Evolutionary conservation across 2,113 vertebrate species (phyloP).

Genomic region (Pachypanchax playfairii): DNA sequence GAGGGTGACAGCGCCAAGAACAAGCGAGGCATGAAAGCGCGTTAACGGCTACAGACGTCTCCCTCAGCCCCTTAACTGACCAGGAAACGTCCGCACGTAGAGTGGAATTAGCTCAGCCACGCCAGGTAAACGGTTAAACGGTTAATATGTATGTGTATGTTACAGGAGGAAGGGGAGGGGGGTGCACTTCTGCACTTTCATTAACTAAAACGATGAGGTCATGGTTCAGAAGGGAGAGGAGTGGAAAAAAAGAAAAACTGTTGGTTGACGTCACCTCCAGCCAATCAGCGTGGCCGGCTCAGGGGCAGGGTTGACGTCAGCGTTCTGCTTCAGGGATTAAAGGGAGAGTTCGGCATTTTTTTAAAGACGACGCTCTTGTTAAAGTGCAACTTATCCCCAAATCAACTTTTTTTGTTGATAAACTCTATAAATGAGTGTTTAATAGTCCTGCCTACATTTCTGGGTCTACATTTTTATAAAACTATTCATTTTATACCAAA

Average conservation of each 20-base stretch:
- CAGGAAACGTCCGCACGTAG: constrained; percentile 19
- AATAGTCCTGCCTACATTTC: too few relatives aligned
- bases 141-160: constrained; percentile 15
- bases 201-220: constrained; percentile 89
- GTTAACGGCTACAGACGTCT: constrained; percentile 7
- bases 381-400: too few relatives aligned
- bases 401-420: too few relatives aligned
- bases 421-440: too few relatives aligned
- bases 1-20: constrained; percentile 63
- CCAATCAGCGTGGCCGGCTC: constrained; percentile 86
- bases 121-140: constrained; percentile 42
- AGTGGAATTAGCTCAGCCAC: constrained; percentile 48
- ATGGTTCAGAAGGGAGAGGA: constrained; percentile 74
- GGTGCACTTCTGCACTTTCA: constrained; percentile 83
- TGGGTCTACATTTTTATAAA: too few relatives aligned
- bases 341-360: constrained; percentile 60
- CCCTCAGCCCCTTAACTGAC: constrained; percentile 11
- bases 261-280: constrained; percentile 88
- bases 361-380: constrained; percentile 62
- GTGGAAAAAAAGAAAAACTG: constrained; percentile 56
- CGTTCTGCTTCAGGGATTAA: constrained; percentile 76
- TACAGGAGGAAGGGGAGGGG: constrained; percentile 37
- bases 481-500: too few relatives aligned
- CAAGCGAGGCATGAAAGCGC: constrained; percentile 33
- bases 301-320: constrained; percentile 85